Evolutionary conservation across 2,113 vertebrate species (phyloP).

Genomic region (Apteryx mantelli): DNA sequence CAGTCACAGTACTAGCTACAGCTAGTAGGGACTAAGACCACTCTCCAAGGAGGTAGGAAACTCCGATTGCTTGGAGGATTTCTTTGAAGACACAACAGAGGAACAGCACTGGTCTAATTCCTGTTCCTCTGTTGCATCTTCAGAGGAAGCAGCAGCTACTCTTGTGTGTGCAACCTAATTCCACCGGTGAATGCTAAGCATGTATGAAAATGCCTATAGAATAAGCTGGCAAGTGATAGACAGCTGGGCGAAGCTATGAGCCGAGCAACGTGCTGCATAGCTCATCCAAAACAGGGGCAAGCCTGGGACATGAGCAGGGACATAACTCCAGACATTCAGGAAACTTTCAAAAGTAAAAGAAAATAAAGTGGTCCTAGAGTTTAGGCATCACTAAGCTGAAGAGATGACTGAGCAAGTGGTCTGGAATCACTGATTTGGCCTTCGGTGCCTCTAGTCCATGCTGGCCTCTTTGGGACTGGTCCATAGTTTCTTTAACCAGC

Average conservation of each 20-base stretch:
- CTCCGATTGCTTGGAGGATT: background rate
- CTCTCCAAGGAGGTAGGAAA: background rate
- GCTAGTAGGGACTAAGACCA: background rate
- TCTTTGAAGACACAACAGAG: background rate
- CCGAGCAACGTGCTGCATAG: background rate
- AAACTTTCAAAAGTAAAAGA: background rate
- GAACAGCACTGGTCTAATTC: background rate
- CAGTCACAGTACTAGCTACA: background rate
- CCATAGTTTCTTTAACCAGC: background rate
- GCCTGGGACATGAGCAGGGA: background rate
- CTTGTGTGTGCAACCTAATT: background rate
- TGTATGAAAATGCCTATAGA: background rate
- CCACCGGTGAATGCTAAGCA: background rate
- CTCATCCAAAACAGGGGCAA: background rate
- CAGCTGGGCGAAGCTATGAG: background rate
- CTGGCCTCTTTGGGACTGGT: background rate
- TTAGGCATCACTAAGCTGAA: background rate
- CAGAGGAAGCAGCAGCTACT: background rate
- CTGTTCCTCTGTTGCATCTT: background rate
- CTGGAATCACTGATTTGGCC: background rate
- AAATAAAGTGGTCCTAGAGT: background rate
- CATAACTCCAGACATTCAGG: background rate
- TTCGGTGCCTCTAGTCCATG: background rate
- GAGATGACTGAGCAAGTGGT: background rate
- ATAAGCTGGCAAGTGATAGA: background rate